Percentiles rank a stretch among this genome's conserved stretches.
Evolutionary conservation across 2,888 invertebrate species (phyloP).

Genomic region (Thysanoteuthis rhombus): DNA sequence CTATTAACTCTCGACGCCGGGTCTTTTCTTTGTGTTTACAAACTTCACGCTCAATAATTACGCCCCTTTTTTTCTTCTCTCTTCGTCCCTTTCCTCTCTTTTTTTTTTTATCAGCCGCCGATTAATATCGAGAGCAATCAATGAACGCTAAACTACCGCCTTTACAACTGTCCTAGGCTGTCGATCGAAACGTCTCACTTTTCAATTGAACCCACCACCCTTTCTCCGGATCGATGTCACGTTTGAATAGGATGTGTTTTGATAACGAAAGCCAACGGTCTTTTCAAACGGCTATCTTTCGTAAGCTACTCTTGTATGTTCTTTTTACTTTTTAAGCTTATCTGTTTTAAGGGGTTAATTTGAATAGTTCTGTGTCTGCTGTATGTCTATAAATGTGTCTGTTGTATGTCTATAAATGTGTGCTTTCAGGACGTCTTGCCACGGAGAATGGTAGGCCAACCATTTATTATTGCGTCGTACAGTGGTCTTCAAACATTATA

Average conservation of each 20-base stretch:
- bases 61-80: neutral
- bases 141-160: neutral
- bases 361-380: neutral
- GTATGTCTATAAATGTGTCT: neutral
- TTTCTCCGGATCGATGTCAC: neutral
- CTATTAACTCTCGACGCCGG: neutral
- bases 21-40: neutral
- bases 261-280: neutral
- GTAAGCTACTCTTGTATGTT: neutral
- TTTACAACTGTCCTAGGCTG: neutral
- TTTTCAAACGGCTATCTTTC: neutral
- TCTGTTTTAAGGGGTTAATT: neutral
- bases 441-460: too few relatives aligned
- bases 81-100: neutral
- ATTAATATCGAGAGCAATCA: neutral
- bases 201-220: neutral
- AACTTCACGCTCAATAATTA: constrained; percentile 12
- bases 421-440: too few relatives aligned
- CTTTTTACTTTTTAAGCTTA: neutral
- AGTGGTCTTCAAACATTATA: too few relatives aligned
- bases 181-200: neutral
- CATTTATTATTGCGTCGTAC: too few relatives aligned
- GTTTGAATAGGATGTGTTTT: neutral
- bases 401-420: too few relatives aligned
- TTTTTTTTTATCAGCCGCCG: neutral